phyloP scores from a whole-genome alignment of 2,113 vertebrate species.

The Nipponia nippon region DNA sequence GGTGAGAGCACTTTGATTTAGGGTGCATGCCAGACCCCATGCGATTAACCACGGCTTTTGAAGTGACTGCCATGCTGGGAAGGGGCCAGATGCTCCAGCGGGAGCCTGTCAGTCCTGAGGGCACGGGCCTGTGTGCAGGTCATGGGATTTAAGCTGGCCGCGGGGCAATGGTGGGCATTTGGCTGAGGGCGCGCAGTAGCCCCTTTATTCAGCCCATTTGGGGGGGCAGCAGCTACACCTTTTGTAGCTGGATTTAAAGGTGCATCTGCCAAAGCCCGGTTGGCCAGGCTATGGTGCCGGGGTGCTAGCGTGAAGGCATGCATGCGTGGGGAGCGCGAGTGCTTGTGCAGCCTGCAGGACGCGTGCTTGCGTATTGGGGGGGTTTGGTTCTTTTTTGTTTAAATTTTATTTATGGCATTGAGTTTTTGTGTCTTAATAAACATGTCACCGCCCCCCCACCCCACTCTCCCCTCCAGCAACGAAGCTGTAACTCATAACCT shows the following conservation, averaged over 20 bases:
- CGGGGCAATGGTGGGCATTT: rapidly evolving
- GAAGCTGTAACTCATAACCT: too few species aligned
- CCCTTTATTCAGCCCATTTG: background rate
- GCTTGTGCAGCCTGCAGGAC: background rate
- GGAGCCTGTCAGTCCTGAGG: too few species aligned
- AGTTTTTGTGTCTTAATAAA: background rate
- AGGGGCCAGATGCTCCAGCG: background rate
- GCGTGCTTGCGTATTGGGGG: rapidly evolving
- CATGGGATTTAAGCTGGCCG: rapidly evolving
- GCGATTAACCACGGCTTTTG: rapidly evolving
- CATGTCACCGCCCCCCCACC: too few species aligned
- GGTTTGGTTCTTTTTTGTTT: background rate
- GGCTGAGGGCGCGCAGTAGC: background rate
- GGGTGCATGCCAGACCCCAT: rapidly evolving
- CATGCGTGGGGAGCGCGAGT: rapidly evolving
- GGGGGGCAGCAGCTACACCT: background rate
- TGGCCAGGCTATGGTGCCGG: background rate
- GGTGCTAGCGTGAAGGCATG: too few species aligned
- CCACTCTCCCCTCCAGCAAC: rapidly evolving
- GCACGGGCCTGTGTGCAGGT: rapidly evolving
- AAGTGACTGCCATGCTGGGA: background rate
- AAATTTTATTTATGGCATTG: background rate
- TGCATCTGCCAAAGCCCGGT: background rate
- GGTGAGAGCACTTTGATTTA: background rate
- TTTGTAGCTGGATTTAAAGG: too few species aligned